Base-by-base conservation (phyloP, 2,888 invertebrate genomes). In the Tenthredo notha region DNA sequence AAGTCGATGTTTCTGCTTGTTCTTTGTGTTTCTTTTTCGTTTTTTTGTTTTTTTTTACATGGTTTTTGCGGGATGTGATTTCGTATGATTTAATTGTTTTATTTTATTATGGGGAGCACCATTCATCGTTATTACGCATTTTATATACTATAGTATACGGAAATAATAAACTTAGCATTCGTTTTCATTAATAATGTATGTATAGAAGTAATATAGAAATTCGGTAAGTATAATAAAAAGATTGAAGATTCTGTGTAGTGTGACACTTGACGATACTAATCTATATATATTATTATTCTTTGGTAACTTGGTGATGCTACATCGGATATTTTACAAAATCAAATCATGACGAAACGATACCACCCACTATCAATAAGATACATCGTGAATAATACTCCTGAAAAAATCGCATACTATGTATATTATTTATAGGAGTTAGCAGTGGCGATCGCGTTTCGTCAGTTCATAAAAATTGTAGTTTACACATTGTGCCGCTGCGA, bases 281-380 rank as follows among this genome's bases (percentile, higher is more conserved):
- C 67, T 67, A 70, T 70, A 70, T 70, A 54, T 75, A 77, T 88
- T 88, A 90, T 88, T 91, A 90, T 92, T 93, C 93, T 93, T 93
- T 93, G 93, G 93, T 93, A 92, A 92, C 91, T 91, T 90, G 91
- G 91, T 91, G 91, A 92, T 91, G 91, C 83, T 83, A 83, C 90
- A 89, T 91, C 88, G 88, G 90, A 90, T 89, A 92, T 91, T 91
- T 90, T 86, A 90, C 88, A 89, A 43, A 47, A 84, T 74, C 58
- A 74, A 47, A 40, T 74, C 15, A 2, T 75, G 58, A 84, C 58
- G 58, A 61, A 61, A 74, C 65, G 65, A 25, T 18, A 72, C 33
- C 50, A 74, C 74, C 50, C 25, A 25, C 25, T 12, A 25, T 61
- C 10, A 21, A 58, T 10, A n/a, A 21, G 15, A 47, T 3, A 47